These are phyloP conservation scores for Lates calcarifer DNA, from an alignment of 2,113 vertebrate genomes.

Conservation along the genomic window DNA sequence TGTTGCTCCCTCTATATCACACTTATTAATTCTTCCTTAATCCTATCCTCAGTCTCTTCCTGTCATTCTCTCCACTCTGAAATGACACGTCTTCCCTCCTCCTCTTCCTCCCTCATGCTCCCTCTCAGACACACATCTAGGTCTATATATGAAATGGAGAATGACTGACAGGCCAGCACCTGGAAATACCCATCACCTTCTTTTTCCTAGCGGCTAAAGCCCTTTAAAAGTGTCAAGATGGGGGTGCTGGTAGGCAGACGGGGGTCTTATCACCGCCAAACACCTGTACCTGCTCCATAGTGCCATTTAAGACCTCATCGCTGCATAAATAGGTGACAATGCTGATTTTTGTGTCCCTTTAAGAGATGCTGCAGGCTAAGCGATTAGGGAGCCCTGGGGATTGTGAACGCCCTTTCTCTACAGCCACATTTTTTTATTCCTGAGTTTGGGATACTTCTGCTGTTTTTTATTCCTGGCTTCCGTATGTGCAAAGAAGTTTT, in stretches of 20 bases:
- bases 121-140: slow-evolving; percentile 28
- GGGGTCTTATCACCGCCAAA: slow-evolving; percentile 72
- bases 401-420: slow-evolving; percentile 22
- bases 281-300: slow-evolving; percentile 77
- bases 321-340: slow-evolving; percentile 84
- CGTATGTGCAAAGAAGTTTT: background rate
- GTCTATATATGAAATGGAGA: slow-evolving; percentile 46
- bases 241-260: slow-evolving; percentile 17
- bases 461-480: background rate
- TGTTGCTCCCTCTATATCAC: slow-evolving; percentile 3
- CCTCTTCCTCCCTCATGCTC: slow-evolving; percentile 32
- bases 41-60: background rate
- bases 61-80: slow-evolving; percentile 8
- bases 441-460: background rate
- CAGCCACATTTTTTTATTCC: slow-evolving; percentile 19
- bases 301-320: slow-evolving; percentile 64
- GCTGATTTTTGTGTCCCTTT: slow-evolving; percentile 56
- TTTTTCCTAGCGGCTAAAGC: slow-evolving; percentile 55
- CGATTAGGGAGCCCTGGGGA: slow-evolving; percentile 47
- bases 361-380: slow-evolving; percentile 47
- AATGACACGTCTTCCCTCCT: slow-evolving; percentile 31
- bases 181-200: slow-evolving; percentile 62
- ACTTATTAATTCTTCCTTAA: slow-evolving; percentile 46
- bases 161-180: slow-evolving; percentile 67
- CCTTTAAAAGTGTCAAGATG: slow-evolving; percentile 54